Evolutionary conservation across 2,888 invertebrate genomes (phyloP).

Genomic region (Syrista parreyssii): DNA sequence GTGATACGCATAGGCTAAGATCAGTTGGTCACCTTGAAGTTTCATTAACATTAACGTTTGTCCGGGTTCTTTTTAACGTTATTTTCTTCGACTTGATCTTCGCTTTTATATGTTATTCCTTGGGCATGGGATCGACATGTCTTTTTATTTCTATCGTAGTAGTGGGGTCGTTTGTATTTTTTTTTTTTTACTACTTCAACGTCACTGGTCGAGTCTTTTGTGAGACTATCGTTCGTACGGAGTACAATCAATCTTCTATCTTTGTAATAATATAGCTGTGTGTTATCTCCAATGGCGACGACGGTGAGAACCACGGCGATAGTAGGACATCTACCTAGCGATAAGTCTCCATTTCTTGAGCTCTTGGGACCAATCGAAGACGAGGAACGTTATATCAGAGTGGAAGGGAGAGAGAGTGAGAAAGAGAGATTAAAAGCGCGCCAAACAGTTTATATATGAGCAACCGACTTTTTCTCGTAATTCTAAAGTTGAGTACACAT

Average conservation of each 20-base stretch:
- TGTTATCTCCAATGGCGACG: neutral
- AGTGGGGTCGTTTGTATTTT: neutral
- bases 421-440: neutral
- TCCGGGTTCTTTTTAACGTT: neutral
- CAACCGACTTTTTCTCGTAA: neutral
- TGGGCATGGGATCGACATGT: neutral
- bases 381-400: neutral
- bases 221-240: neutral
- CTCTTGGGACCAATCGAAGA: neutral
- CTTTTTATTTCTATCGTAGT: neutral
- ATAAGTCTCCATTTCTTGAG: conserved; percentile 37
- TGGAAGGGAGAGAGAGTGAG: neutral
- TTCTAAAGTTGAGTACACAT: neutral
- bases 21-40: neutral
- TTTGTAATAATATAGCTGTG: neutral
- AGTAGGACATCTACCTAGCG: conserved; percentile 60
- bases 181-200: neutral
- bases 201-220: neutral
- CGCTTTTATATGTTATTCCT: neutral
- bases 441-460: neutral
- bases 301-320: conserved; percentile 48
- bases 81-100: neutral
- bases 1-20: neutral
- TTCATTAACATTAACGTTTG: neutral
- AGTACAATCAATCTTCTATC: neutral